Percentiles rank a stretch among this genome's conserved stretches.
Evolutionary conservation across 1,140 invertebrate genomes (phyloP).

Genomic region (Bombus vancouverensis): DNA sequence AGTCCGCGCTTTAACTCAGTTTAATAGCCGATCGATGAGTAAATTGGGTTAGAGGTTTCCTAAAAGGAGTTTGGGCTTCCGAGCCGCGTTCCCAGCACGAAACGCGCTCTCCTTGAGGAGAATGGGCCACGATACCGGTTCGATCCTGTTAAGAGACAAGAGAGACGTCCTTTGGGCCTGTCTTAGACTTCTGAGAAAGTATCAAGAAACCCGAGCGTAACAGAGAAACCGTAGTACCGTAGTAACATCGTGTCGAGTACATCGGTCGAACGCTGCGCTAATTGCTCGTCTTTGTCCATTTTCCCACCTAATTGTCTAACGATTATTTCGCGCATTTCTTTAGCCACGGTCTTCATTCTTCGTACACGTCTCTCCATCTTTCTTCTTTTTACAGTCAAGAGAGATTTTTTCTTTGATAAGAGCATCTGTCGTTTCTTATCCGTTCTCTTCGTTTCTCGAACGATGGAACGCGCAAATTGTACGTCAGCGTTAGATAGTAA

Average conservation of each 20-base stretch:
- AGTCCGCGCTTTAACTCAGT: slow-evolving; percentile 66
- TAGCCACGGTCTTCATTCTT: too few relatives aligned
- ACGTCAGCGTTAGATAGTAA: too few relatives aligned
- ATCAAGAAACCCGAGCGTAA: slow-evolving; percentile 30
- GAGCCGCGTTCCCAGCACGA: slow-evolving; percentile 9
- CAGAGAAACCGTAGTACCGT: slow-evolving; percentile 17
- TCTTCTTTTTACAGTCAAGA: too few relatives aligned
- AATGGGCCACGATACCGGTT: slow-evolving; percentile 39
- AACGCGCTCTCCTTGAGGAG: slow-evolving; percentile 34
- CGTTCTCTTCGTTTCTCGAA: too few relatives aligned
- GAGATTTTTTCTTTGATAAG: too few relatives aligned
- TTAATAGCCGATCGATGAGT: slow-evolving; percentile 69
- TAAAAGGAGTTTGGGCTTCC: slow-evolving; percentile 65
- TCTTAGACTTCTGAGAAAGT: slow-evolving; percentile 48
- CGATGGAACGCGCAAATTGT: too few relatives aligned
- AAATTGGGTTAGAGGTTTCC: slow-evolving; percentile 71
- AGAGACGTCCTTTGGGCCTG: slow-evolving; percentile 42
- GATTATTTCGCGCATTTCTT: too few relatives aligned
- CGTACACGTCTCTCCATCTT: too few relatives aligned
- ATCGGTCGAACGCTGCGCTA: not conserved
- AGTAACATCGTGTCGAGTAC: not conserved
- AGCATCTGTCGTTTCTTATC: too few relatives aligned
- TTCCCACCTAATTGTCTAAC: not conserved
- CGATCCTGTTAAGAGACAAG: slow-evolving; percentile 65
- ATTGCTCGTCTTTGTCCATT: not conserved